phyloP scores from a whole-genome alignment of 2,888 invertebrate genomes.

The Monochamus alternatus region DNA sequence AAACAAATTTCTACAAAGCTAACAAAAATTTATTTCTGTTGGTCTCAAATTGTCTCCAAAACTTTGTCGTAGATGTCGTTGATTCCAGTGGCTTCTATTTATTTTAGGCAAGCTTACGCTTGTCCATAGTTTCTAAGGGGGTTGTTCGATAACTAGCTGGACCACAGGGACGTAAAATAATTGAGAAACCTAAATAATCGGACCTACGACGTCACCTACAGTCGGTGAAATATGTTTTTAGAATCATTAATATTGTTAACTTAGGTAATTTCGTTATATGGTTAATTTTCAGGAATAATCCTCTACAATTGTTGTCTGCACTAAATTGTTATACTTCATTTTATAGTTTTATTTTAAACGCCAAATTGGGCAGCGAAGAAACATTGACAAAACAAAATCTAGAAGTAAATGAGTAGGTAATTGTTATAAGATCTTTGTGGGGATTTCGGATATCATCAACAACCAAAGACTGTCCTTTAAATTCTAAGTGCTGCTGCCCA shows the following conservation, averaged over 20 bases:
- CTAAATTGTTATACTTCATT: not conserved
- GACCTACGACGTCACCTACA: conserved; percentile 18
- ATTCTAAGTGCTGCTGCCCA: not conserved
- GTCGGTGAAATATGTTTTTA: not conserved
- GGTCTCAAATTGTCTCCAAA: no score
- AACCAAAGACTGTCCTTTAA: not conserved
- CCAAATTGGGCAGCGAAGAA: not conserved
- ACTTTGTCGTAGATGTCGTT: conserved; percentile 14
- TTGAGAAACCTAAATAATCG: conserved; percentile 14
- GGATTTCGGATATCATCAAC: no score
- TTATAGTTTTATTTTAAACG: not conserved
- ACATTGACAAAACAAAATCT: not conserved
- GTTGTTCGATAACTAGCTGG: conserved; percentile 30
- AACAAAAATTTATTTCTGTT: no score
- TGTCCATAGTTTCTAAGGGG: conserved; percentile 27
- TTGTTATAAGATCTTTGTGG: no score
- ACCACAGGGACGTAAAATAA: conserved; percentile 32
- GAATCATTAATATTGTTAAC: not conserved
- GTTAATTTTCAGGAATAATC: not conserved
- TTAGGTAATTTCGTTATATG: not conserved
- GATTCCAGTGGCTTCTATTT: conserved; percentile 17
- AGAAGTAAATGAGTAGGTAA: no score
- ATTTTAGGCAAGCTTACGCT: conserved; percentile 20
- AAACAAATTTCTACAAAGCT: no score
- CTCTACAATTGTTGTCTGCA: not conserved